Evolutionary conservation across 1,140 invertebrate species (phyloP).

Genomic region (Teleogryllus occipitalis): DNA sequence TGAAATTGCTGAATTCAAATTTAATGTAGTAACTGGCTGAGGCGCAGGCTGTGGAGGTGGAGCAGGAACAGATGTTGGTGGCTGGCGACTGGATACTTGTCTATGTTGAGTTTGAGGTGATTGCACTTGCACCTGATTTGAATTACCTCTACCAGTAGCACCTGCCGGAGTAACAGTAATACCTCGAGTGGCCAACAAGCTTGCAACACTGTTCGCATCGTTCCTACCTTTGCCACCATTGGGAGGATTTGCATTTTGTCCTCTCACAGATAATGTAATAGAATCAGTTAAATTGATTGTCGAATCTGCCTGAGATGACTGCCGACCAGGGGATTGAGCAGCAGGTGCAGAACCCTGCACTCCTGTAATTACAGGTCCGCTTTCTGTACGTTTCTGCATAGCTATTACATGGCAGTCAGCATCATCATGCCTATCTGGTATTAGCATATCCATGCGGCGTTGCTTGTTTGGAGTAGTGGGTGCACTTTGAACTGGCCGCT

Average conservation of each 20-base stretch:
- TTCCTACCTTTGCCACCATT: slow-evolving; percentile 37
- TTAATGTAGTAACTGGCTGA: slow-evolving; percentile 42
- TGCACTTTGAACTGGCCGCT: not conserved
- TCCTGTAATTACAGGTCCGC: slow-evolving; percentile 61
- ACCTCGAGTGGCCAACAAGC: slow-evolving; percentile 61
- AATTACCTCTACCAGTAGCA: slow-evolving; percentile 24
- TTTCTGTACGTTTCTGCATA: slow-evolving; percentile 61
- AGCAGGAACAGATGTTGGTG: not conserved
- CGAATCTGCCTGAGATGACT: slow-evolving; percentile 35
- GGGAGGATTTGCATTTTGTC: slow-evolving; percentile 32
- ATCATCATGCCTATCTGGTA: slow-evolving; percentile 50
- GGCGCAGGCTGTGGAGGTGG: slow-evolving; percentile 19
- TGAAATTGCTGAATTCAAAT: slow-evolving; percentile 62
- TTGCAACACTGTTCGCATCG: slow-evolving; percentile 62
- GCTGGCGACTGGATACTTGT: not conserved
- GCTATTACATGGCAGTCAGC: slow-evolving; percentile 57
- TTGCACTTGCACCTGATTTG: slow-evolving; percentile 26
- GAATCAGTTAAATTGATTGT: slow-evolving; percentile 52
- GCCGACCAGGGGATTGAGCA: slow-evolving; percentile 34
- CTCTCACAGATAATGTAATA: slow-evolving; percentile 56
- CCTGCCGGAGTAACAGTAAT: slow-evolving; percentile 60
- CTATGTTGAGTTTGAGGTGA: slow-evolving; percentile 24
- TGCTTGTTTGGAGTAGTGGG: slow-evolving; percentile 31
- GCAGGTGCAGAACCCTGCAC: slow-evolving; percentile 50
- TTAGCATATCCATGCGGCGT: slow-evolving; percentile 43